phyloP scores from a whole-genome alignment of 1,140 invertebrate species.

The Lepidotrigona ventralis region DNA sequence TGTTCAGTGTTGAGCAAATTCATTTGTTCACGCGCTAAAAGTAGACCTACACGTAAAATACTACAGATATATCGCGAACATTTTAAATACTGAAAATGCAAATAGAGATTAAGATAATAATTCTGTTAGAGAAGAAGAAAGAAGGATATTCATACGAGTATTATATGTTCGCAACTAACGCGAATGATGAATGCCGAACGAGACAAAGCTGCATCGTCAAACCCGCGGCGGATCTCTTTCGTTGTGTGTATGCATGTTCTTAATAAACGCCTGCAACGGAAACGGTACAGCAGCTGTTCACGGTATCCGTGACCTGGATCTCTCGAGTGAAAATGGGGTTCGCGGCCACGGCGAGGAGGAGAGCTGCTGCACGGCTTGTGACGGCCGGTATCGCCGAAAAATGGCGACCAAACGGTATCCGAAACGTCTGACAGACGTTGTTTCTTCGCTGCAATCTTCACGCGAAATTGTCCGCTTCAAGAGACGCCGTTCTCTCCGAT shows the following conservation, averaged over 20 bases:
- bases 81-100: too few relatives aligned
- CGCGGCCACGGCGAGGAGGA: neutral
- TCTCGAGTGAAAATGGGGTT: neutral
- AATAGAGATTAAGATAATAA: too few relatives aligned
- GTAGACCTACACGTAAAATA: too few relatives aligned
- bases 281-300: constrained; percentile 22
- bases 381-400: constrained; percentile 21
- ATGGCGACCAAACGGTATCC: neutral
- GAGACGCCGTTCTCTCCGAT: neutral
- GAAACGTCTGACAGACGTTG: neutral
- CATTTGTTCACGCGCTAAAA: too few relatives aligned
- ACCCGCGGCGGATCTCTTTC: neutral
- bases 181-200: neutral
- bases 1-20: too few relatives aligned
- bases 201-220: neutral
- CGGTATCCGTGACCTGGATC: constrained; percentile 40
- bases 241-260: neutral
- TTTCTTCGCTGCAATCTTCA: neutral
- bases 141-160: too few relatives aligned
- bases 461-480: neutral
- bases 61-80: too few relatives aligned
- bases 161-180: neutral
- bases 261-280: constrained; percentile 18
- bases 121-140: too few relatives aligned
- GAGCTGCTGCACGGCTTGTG: neutral